These are phyloP conservation scores for Drosophila anomelani DNA, from an alignment of 2,888 invertebrate genomes.

Conservation along the genomic window DNA sequence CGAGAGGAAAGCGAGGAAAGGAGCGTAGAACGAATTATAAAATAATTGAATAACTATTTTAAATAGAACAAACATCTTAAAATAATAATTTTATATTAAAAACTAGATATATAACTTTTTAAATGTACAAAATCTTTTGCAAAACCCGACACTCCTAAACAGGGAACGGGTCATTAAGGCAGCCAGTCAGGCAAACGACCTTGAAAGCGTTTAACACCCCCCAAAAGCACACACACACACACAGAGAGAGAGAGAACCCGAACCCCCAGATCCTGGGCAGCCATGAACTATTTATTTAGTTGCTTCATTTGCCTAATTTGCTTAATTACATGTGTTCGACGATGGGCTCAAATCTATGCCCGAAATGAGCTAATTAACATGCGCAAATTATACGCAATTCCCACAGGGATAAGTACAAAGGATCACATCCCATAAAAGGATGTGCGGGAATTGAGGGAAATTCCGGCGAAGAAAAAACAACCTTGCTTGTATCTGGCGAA, in stretches of 20 bases:
- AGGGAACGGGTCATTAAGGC: constrained; percentile 2
- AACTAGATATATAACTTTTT: too few relatives aligned
- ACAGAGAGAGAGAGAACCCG: neutral
- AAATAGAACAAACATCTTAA: too few relatives aligned
- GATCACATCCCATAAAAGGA: constrained; percentile 41
- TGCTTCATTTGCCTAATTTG: constrained; percentile 68
- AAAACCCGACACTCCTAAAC: neutral
- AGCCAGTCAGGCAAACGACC: constrained; percentile 20
- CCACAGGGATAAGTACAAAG: constrained; percentile 49
- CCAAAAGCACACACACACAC: neutral
- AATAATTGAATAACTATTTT: too few relatives aligned
- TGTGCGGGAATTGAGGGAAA: neutral
- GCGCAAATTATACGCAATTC: constrained; percentile 69
- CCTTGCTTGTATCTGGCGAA: constrained; percentile 39
- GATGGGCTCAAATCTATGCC: constrained; percentile 59
- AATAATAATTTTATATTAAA: too few relatives aligned
- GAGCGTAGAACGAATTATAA: too few relatives aligned
- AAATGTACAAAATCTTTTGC: too few relatives aligned
- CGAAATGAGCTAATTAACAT: constrained; percentile 72
- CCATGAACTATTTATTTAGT: constrained; percentile 68
- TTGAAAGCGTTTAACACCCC: constrained; percentile 28
- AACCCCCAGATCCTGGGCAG: neutral
- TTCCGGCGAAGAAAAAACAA: constrained; percentile 46
- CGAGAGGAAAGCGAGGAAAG: too few relatives aligned
- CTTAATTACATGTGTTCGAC: constrained; percentile 58